Evolutionary conservation across 2,797 vertebrate genomes (phyloP), one percentile per base, ranked within the genome.

Genomic region (Valencia hispanica): DNA sequence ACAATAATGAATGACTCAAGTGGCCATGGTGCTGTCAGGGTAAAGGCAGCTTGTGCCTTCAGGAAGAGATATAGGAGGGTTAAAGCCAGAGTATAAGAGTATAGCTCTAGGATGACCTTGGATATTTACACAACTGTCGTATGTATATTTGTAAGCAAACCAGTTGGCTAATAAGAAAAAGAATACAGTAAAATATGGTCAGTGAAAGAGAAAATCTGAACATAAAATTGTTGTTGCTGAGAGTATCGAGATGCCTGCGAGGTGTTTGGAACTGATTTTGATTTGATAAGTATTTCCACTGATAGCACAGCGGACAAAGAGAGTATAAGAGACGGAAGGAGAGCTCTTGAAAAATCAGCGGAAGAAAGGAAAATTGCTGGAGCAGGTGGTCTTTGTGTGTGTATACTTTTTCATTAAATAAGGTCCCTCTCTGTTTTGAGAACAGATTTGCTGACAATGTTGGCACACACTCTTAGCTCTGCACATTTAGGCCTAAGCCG

Each of bases 1-100:
- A 73, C 86, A 85, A 85, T 86, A 82, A 88, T 84, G 80, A 74
- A 80, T 87, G 83, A 91, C 82, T 91, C 87, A 88, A 70, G 65
- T 32, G n/a, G 79, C 81, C 73, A 48, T 73, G 75, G 51, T 25
- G 9, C 27, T 61, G 55, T 73, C 18, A 83, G 72, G 70, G 66
- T 72, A 61, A 73, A 73, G 74, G 79, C 70, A 79, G 79, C 55
- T 79, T 55, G 75, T 70, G 75, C 82, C 81, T 77, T 69, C 74
- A 89, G 84, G 81, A 53, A 77, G 50, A 66, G 73, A 65, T 63
- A 59, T 73, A 72, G 75, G 51, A 63, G 72, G 75, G 68, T 82
- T 73, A 79, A 82, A 85, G 55, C 41, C n/a, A 72, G 61, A 79
- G 43, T 69, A 20, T 70, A 53, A 75, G 22, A 55, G 22, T 6